Conservation (phyloP, 2,113 vertebrate species). For the Serinus canaria region DNA sequence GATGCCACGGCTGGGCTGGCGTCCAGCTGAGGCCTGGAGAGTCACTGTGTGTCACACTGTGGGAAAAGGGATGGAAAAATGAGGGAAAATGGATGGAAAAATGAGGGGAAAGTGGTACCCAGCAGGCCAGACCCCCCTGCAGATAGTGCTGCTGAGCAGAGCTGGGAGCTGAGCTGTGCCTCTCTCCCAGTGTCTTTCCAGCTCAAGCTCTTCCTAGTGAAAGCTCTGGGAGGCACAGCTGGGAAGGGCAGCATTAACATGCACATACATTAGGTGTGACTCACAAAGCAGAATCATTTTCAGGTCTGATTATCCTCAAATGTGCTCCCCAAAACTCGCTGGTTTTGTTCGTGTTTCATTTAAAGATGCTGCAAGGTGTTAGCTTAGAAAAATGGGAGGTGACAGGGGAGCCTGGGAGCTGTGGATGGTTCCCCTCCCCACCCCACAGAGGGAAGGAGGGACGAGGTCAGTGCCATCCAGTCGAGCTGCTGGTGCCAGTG, state of each 20-base stretch:
- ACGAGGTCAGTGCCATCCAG: fast-evolving
- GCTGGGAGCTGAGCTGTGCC: background rate
- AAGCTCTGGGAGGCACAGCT: background rate
- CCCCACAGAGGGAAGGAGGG: background rate
- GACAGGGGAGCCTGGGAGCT: background rate
- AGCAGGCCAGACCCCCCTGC: fast-evolving
- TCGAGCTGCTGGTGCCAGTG: fast-evolving
- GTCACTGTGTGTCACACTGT: background rate
- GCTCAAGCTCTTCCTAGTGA: background rate
- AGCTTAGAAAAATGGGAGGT: background rate
- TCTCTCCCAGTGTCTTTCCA: background rate
- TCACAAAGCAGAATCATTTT: constrained; percentile 6
- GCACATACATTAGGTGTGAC: constrained; percentile 21
- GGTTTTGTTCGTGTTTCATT: background rate
- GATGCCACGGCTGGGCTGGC: background rate
- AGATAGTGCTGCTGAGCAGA: background rate
- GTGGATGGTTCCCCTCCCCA: too few species aligned
- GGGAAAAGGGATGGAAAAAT: background rate
- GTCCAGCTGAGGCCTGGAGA: background rate
- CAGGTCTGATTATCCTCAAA: constrained; percentile 19
- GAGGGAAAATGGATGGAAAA: background rate
- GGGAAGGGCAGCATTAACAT: background rate
- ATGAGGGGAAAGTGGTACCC: background rate
- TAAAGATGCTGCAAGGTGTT: background rate
- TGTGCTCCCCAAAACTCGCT: fast-evolving